A percentile compares a stretch with the other conserved stretches of the same genome.
These are phyloP conservation scores for Piaya cayana DNA, from an alignment of 2,113 vertebrate genomes.

Conservation along the genomic window DNA sequence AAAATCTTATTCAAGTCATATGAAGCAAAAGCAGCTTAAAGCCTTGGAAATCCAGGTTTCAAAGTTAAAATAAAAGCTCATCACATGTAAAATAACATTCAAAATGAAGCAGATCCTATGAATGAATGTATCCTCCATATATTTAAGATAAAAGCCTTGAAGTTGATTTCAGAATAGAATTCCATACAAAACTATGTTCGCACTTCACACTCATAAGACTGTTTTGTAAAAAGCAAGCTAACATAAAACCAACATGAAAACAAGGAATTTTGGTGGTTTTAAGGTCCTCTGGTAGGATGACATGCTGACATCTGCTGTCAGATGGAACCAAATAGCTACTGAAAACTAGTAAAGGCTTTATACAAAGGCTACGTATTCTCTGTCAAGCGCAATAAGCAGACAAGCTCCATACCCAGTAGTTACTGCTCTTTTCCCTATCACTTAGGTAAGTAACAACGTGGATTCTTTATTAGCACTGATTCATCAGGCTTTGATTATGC, in stretches of 20 bases:
- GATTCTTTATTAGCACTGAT: background rate
- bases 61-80: constrained; percentile 1
- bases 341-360: background rate
- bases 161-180: background rate
- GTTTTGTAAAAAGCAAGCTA: background rate
- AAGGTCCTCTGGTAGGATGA: background rate
- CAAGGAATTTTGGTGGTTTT: background rate
- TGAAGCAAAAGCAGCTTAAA: background rate
- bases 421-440: fast-evolving
- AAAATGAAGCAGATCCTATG: background rate
- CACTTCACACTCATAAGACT: background rate
- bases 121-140: background rate
- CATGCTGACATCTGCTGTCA: background rate
- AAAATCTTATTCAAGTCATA: background rate
- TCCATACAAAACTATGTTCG: background rate
- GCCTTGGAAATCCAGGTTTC: background rate
- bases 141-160: background rate
- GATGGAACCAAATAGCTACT: background rate
- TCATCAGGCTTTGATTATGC: background rate
- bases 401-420: background rate
- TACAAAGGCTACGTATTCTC: background rate
- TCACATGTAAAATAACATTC: background rate
- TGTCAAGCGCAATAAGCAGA: background rate
- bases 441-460: background rate
- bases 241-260: background rate